Base-by-base conservation (phyloP, 2,888 invertebrate species). In the Caenorhabditis sp. region DNA sequence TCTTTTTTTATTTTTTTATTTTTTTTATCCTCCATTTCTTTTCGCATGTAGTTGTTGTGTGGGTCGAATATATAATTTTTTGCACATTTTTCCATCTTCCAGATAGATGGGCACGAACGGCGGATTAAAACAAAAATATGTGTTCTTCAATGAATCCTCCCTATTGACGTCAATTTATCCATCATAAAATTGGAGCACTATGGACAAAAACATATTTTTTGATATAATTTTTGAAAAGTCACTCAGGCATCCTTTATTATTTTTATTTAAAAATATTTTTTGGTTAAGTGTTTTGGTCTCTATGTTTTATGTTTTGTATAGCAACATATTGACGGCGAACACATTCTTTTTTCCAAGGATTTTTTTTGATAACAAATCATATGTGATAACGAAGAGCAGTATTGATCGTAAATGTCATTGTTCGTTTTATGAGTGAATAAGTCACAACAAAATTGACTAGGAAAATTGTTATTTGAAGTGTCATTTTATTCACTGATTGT, bases 161-260 rank as follows among this genome's bases (percentile, higher is more conserved):
- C 14, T 17, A 43, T 43, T 43, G 43, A 43, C 43, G 43, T 43
- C 43, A 38, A 23, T 38, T 59, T 59, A 36, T 31, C n/a, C 58
- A 20, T 59, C 43, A 23, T 59, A 43, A 38, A 25, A 14, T 23
- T 43, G 31, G 58, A 3, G 26, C 7, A 31, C 8, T 3, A 38
- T 38, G 59, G 38, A 59, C 59, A 59, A 59, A 38, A 59, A 38
- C 36, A 36, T 21, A 59, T 59, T 38, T 59, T 59, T 59, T 38
- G 36, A 17, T 43, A 43, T 10, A 43, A 14, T 43, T 43, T 36
- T 43, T 43, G 14, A 31, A 31, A 43, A 43, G 43, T 43, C 43
- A 14, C 43, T 43, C 10, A 43, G n/a, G 7, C 26, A 5, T 57
- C 10, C 26, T n/a, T 57, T 57, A 17, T 17, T 26, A 12, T 57